phyloP scores from a whole-genome alignment of 1,140 invertebrate species.

The Helicoverpa armigera region DNA sequence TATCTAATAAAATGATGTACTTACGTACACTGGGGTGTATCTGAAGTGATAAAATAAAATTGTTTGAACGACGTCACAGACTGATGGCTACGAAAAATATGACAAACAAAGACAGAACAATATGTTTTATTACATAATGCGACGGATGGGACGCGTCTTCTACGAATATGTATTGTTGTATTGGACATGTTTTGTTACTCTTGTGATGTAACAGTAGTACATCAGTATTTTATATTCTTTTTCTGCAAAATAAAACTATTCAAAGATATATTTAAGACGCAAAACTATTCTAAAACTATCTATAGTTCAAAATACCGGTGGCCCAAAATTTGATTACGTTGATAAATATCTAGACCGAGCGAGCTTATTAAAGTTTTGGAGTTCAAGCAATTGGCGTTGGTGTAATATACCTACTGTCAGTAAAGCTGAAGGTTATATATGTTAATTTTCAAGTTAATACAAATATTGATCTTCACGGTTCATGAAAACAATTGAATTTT shows the following conservation, averaged over 20 bases:
- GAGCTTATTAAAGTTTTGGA: constrained; percentile 13
- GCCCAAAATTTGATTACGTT: constrained; percentile 3
- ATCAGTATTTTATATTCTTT: not conserved
- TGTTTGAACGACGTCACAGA: not conserved
- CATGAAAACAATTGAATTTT: not conserved
- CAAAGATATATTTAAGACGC: not conserved
- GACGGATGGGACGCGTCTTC: not conserved
- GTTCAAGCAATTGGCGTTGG: constrained; percentile 13
- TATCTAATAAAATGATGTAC: constrained; percentile 31
- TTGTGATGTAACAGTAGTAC: not conserved
- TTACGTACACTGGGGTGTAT: not conserved
- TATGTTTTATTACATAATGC: constrained; percentile 30
- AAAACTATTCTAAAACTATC: too few species aligned
- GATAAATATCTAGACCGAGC: not conserved
- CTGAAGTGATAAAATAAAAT: constrained; percentile 22
- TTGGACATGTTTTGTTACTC: constrained; percentile 4
- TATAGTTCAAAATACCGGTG: not conserved
- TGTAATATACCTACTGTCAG: not conserved
- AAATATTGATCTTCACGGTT: not conserved
- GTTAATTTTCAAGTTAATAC: constrained; percentile 11
- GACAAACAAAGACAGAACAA: not conserved
- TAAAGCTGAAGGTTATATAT: not conserved
- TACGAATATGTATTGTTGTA: constrained; percentile 16
- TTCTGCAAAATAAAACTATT: not conserved
- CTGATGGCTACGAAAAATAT: not conserved